phyloP scores from a whole-genome alignment of 2,888 invertebrate genomes.

The Sarcophaga variegata region DNA sequence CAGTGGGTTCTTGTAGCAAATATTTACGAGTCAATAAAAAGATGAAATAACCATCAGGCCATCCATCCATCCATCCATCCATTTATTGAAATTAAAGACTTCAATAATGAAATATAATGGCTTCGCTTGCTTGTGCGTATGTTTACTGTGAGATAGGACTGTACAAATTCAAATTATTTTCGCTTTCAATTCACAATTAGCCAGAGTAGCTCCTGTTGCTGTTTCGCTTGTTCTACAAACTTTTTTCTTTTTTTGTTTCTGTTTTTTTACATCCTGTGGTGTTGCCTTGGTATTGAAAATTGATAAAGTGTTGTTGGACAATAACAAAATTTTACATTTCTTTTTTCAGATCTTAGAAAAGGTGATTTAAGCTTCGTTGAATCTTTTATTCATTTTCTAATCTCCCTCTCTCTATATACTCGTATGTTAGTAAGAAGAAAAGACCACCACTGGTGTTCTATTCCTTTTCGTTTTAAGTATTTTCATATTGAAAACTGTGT shows the following conservation, averaged over 20 bases:
- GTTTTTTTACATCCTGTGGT: constrained; percentile 59
- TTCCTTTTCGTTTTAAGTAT: constrained; percentile 34
- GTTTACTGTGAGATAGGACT: constrained; percentile 56
- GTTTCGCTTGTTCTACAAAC: constrained; percentile 20
- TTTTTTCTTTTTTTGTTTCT: constrained; percentile 3
- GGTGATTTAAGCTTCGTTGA: constrained; percentile 68
- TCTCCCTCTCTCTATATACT: neutral
- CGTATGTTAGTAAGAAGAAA: constrained; percentile 19
- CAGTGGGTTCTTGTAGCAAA: constrained; percentile 48
- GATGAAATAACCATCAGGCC: constrained; percentile 29
- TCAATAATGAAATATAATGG: neutral
- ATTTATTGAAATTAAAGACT: neutral
- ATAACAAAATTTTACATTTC: constrained; percentile 28
- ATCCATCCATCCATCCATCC: neutral
- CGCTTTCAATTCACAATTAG: constrained; percentile 64
- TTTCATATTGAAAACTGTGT: constrained; percentile 15
- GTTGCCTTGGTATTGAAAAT: constrained; percentile 67
- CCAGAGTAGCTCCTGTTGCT: constrained; percentile 56
- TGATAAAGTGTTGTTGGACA: constrained; percentile 68
- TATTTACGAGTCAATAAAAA: constrained; percentile 58
- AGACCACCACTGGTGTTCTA: constrained; percentile 69
- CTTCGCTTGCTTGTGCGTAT: constrained; percentile 2
- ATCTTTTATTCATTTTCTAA: constrained; percentile 60
- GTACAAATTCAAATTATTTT: constrained; percentile 54
- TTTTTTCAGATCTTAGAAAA: constrained; percentile 40